Evolutionary conservation across 1,140 invertebrate species (phyloP).

Genomic region (Papilio machaon): DNA sequence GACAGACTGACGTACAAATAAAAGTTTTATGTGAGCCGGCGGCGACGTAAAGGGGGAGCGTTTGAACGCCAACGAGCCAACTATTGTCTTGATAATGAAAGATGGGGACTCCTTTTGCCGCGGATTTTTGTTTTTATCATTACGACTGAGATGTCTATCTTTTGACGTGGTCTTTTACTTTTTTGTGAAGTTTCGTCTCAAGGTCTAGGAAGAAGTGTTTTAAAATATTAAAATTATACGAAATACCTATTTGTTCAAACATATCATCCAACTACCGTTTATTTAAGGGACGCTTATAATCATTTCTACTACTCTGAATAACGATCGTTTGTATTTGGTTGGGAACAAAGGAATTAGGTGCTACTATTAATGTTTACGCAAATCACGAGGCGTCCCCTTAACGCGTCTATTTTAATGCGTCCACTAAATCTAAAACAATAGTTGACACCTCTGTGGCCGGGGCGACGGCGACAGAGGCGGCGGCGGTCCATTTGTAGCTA

Average conservation of each 20-base stretch:
- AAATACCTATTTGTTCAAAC: not conserved
- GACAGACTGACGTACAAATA: slow-evolving; percentile 50
- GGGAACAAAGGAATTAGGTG: not conserved
- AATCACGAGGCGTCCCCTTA: slow-evolving; percentile 37
- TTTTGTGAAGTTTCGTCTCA: not conserved
- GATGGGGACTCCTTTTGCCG: slow-evolving; percentile 15
- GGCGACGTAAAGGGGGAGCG: slow-evolving; percentile 43
- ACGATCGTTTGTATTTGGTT: not conserved
- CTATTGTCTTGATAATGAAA: slow-evolving; percentile 37
- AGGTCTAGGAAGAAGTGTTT: slow-evolving; percentile 5
- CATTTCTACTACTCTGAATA: not conserved
- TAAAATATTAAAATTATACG: slow-evolving; percentile 1
- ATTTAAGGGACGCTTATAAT: not conserved
- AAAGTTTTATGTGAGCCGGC: slow-evolving; percentile 49
- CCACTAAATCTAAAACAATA: slow-evolving; percentile 52
- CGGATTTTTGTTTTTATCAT: slow-evolving; percentile 28
- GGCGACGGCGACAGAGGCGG: slow-evolving; percentile 48
- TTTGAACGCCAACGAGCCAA: slow-evolving; percentile 33
- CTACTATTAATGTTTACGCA: not conserved
- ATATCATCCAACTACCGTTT: not conserved
- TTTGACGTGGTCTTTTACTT: slow-evolving; percentile 13
- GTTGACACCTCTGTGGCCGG: slow-evolving; percentile 51
- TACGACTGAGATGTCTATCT: slow-evolving; percentile 21
- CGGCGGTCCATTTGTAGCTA: slow-evolving; percentile 55
- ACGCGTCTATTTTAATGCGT: slow-evolving; percentile 49